Evolutionary conservation across 2,113 vertebrate genomes (phyloP), one percentile per base, ranked within the genome.

Genomic region (Rhabdornis inornatus): DNA sequence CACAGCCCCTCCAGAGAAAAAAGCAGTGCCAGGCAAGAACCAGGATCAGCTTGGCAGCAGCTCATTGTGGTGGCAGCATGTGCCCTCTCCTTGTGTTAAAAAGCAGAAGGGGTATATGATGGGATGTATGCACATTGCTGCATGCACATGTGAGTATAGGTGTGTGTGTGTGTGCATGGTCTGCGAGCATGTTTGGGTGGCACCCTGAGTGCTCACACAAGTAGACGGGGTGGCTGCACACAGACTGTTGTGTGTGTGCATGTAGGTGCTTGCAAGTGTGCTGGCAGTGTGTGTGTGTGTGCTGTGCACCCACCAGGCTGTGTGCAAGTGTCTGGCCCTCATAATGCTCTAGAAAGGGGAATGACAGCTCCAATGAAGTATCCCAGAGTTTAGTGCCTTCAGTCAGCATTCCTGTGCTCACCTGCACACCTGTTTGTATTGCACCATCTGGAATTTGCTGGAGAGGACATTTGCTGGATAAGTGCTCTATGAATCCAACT

Each of bases 11-110:
- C 66, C 40, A 63, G 77, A 81, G 83, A 75, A 61, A 59, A 75
- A 78, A 52, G 52, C 19, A 23, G 40, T 47, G 57, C 57, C 82
- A 71, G 60, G 55, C 44, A 80, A 72, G 52, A 87, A 45, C 44
- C 9, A 1, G 65, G 33, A 12, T 47, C 0, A 0, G 7, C 40
- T 83, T 6, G 2, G 55, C 5, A 5, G 35, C 75, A 72, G 55
- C 0, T 0, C 49, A 64, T 44, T 55, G 27, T 12, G 3, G 66
- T 53, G 50, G n/a, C 40, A 74, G 47, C 11, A 7, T 2, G 27
- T 77, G 52, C 21, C 72, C 42, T 53, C 59, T 83, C 70, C 76
- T 15, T 61, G 71, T 63, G 45, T 9, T 35, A 59, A 44, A 89
- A 89, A 89, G 42, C 69, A 82, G 69, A 30, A 39, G 33, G 44